A percentile compares a stretch with the other conserved stretches of the same genome.
Conservation (phyloP, 2,113 vertebrate genomes). For the Prunella himalayana region DNA sequence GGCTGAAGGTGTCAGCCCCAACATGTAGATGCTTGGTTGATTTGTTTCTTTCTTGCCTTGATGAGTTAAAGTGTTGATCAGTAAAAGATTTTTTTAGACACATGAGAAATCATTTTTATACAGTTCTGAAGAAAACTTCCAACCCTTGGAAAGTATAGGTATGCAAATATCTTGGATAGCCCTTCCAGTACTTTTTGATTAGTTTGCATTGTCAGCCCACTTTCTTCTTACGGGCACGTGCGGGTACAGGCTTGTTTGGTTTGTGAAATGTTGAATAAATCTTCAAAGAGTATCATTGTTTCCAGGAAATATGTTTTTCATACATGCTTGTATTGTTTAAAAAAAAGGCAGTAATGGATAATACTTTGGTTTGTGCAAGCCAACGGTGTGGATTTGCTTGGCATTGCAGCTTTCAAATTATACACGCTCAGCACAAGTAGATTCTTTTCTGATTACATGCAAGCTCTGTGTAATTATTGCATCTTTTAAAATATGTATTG, state of each 20-base stretch:
- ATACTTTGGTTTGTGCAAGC: constrained; percentile 16
- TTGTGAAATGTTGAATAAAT: constrained; percentile 49
- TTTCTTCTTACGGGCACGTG: background rate
- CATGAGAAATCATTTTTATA: background rate
- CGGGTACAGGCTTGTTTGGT: constrained; percentile 34
- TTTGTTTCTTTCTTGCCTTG: constrained; percentile 5
- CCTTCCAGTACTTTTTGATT: background rate
- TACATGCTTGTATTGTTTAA: constrained; percentile 16
- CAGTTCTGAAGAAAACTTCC: background rate
- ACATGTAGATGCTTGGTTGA: background rate
- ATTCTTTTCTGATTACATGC: constrained; percentile 55
- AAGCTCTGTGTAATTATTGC: background rate
- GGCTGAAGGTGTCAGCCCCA: background rate
- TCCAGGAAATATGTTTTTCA: constrained; percentile 46
- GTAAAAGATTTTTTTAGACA: background rate
- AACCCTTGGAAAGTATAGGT: background rate
- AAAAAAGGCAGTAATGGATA: constrained; percentile 12
- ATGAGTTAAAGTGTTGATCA: background rate
- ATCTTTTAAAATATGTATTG: constrained; percentile 33
- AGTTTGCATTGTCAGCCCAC: background rate
- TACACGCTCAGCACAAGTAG: constrained; percentile 34
- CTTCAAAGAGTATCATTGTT: constrained; percentile 43
- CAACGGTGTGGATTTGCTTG: constrained; percentile 33
- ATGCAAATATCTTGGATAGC: constrained; percentile 27
- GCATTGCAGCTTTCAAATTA: constrained; percentile 39